Evolutionary conservation across 1,140 invertebrate species (phyloP).

Genomic region (Oscheius sp.): DNA sequence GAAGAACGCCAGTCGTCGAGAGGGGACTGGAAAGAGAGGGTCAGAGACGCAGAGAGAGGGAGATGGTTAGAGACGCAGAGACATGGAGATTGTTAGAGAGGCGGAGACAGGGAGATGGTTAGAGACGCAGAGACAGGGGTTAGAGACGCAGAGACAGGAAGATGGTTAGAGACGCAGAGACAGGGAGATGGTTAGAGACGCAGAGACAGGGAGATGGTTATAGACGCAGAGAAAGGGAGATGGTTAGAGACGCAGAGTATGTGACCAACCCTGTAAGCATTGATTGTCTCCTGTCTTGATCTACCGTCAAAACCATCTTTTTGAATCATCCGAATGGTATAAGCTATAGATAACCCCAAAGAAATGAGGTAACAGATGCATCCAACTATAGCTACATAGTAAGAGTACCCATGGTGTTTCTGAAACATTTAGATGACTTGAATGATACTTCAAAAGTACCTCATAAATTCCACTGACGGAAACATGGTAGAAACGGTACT

Average conservation of each 20-base stretch:
- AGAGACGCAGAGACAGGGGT: background rate
- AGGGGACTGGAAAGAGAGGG: background rate
- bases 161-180: background rate
- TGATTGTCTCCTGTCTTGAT: background rate
- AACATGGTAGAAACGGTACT: constrained; percentile 44
- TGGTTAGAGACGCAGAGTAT: background rate
- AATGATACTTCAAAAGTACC: constrained; percentile 2
- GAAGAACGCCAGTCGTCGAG: background rate
- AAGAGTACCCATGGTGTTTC: constrained; percentile 42
- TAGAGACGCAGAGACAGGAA: too few relatives aligned
- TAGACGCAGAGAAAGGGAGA: background rate
- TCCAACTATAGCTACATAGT: constrained; percentile 26
- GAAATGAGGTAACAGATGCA: constrained; percentile 30
- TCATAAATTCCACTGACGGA: constrained; percentile 42
- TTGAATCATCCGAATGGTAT: constrained; percentile 9
- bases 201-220: too few relatives aligned
- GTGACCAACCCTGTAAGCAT: constrained; percentile 4
- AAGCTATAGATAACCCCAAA: constrained; percentile 23
- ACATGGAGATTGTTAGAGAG: background rate
- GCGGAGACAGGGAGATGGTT: background rate
- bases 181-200: background rate
- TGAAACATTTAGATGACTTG: background rate
- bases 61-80: background rate
- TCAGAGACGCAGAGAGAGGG: background rate
- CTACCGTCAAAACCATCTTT: background rate